phyloP scores from a whole-genome alignment of 2,113 vertebrate genomes.

The Paradisaea rubra region DNA sequence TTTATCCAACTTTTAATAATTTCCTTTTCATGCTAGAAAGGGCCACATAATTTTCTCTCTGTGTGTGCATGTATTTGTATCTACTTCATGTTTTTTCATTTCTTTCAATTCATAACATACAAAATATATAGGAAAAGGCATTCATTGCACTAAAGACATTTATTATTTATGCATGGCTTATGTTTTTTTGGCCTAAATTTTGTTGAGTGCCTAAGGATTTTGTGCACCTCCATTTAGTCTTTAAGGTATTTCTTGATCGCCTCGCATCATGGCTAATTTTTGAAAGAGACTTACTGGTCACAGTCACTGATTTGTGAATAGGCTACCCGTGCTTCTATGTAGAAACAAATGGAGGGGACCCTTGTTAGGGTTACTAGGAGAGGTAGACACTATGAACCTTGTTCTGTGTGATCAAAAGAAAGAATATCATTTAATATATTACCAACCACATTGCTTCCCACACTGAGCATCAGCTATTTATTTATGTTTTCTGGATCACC shows the following conservation, averaged over 20 bases:
- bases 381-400: background rate
- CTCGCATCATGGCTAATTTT: background rate
- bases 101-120: background rate
- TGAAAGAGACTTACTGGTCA: background rate
- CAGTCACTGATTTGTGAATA: background rate
- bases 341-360: background rate
- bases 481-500: background rate
- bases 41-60: slow-evolving; percentile 51
- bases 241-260: background rate
- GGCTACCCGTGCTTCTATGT: background rate
- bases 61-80: slow-evolving; percentile 55
- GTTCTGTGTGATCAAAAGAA: background rate
- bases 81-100: slow-evolving; percentile 23
- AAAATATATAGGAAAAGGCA: slow-evolving; percentile 3
- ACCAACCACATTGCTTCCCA: background rate
- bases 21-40: slow-evolving; percentile 57
- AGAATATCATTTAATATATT: background rate
- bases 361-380: background rate
- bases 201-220: background rate
- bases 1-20: slow-evolving; percentile 61
- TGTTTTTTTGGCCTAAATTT: background rate
- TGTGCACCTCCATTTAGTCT: background rate
- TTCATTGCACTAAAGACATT: background rate
- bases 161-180: background rate
- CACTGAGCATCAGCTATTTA: background rate